Percentiles rank a stretch among this genome's conserved stretches.
Evolutionary conservation across 2,113 vertebrate species (phyloP).

Genomic region (Protomyctophum bolini): DNA sequence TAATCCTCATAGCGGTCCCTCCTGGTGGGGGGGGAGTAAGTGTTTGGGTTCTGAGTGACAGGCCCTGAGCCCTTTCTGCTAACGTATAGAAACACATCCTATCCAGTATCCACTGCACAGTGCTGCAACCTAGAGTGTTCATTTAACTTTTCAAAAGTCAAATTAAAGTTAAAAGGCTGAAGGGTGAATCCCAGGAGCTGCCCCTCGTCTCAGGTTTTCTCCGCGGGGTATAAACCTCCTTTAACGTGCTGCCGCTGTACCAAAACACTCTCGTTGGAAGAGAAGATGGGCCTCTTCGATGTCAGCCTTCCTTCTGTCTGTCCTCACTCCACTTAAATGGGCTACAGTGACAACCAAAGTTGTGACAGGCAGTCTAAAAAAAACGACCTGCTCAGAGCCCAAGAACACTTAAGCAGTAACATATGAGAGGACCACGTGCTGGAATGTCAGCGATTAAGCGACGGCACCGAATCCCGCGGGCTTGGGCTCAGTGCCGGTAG

Average conservation of each 20-base stretch:
- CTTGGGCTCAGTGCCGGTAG: background rate
- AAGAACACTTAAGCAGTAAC: background rate
- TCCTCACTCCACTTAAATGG: background rate
- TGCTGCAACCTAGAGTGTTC: too few species aligned
- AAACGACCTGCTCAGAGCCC: background rate
- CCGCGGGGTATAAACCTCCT: slow-evolving; percentile 30
- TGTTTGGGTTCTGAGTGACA: slow-evolving; percentile 48
- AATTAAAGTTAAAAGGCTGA: slow-evolving; percentile 1
- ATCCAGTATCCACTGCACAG: slow-evolving; percentile 27
- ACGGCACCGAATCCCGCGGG: background rate
- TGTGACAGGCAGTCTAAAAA: background rate
- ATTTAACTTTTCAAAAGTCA: too few species aligned
- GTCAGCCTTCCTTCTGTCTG: background rate
- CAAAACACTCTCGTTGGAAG: slow-evolving; percentile 4
- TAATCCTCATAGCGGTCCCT: slow-evolving; percentile 19
- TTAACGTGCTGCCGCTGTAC: slow-evolving; percentile 25
- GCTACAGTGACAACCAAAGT: background rate
- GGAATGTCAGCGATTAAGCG: background rate
- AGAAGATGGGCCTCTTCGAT: background rate
- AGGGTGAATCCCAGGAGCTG: slow-evolving; percentile 18
- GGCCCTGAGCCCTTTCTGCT: slow-evolving; percentile 23
- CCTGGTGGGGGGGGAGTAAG: slow-evolving; percentile 13
- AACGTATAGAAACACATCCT: slow-evolving; percentile 14
- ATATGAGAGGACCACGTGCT: background rate
- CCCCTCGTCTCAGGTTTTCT: slow-evolving; percentile 32